A percentile compares a stretch with the other conserved stretches of the same genome.
These are phyloP conservation scores for Hippopotamyrus pictus DNA, from an alignment of 2,797 vertebrate genomes.

Conservation along the genomic window DNA sequence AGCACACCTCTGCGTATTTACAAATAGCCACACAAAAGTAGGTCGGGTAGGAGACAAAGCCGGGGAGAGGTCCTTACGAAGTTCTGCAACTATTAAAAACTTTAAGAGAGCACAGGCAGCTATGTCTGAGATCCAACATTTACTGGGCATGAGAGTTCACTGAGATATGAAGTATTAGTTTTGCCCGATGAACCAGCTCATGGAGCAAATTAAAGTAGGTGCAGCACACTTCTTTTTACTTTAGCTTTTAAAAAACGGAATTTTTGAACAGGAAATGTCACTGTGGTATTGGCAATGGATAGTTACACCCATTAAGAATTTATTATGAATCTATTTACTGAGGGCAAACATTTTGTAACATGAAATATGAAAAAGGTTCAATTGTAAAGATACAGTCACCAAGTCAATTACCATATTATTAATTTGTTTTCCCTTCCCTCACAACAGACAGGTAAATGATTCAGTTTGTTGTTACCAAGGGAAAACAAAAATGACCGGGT, in stretches of 20 bases:
- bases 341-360: not conserved
- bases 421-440: not conserved
- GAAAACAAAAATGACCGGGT: not conserved
- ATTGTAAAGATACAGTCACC: not conserved
- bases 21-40: conserved; percentile 12
- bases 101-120: not conserved
- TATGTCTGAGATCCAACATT: not conserved
- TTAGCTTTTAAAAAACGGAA: not conserved
- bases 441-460: not conserved
- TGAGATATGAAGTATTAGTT: not conserved
- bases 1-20: conserved; percentile 17
- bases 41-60: not conserved
- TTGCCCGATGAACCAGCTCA: not conserved
- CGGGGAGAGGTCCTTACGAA: not conserved
- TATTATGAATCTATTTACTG: not conserved
- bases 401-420: not conserved
- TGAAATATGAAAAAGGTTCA: not conserved
- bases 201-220: not conserved
- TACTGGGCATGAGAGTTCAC: not conserved
- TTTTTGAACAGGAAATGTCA: not conserved
- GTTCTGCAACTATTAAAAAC: not conserved
- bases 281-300: not conserved
- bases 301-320: not conserved
- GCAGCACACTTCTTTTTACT: not conserved
- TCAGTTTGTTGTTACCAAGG: not conserved